Evolutionary conservation across 2,888 invertebrate species (phyloP).

Genomic region (Melolontha melolontha): DNA sequence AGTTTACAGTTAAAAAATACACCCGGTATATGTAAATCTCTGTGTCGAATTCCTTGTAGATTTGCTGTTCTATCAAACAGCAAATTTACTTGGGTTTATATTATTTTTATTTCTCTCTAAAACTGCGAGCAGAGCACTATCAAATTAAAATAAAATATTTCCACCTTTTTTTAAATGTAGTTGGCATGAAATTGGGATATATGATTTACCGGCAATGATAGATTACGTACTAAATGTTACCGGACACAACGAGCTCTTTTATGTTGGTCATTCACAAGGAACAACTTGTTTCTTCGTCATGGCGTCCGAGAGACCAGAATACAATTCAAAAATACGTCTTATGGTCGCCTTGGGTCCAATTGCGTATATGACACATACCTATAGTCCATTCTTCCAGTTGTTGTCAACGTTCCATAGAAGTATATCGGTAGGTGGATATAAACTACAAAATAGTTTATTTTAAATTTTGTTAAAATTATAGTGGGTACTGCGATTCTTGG

Average conservation of each 20-base stretch:
- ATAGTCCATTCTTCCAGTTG: conserved; percentile 12
- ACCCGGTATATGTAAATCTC: no score
- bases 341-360: conserved; percentile 76
- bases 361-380: conserved; percentile 67
- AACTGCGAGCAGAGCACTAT: no score
- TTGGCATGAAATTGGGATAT: conserved; percentile 84
- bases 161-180: not conserved
- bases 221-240: conserved; percentile 75
- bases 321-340: conserved; percentile 73
- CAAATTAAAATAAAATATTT: no score
- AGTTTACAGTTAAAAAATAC: no score
- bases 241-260: conserved; percentile 72
- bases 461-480: not conserved
- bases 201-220: conserved; percentile 84
- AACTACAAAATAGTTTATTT: not conserved
- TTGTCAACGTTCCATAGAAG: conserved; percentile 11
- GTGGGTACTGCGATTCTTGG: conserved; percentile 1
- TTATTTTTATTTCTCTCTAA: no score
- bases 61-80: no score
- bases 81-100: no score
- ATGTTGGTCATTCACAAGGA: conserved; percentile 85
- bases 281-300: conserved; percentile 76
- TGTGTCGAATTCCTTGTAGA: no score
- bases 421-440: conserved; percentile 6
- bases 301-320: conserved; percentile 72